Evolutionary conservation across 2,888 invertebrate genomes (phyloP).

Genomic region (Vannuccia rotundouncinata): DNA sequence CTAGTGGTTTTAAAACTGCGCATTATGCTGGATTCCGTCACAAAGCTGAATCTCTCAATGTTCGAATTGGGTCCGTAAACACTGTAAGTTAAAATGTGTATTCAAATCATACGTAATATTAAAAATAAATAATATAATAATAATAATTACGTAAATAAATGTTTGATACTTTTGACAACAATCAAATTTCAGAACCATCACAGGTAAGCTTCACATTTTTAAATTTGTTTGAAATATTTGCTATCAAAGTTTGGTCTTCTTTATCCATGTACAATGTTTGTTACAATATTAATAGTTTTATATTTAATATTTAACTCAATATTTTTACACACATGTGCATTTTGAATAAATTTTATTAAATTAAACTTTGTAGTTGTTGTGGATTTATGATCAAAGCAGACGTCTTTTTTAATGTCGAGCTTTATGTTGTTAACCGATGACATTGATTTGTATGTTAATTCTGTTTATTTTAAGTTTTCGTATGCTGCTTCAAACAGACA

Average conservation of each 20-base stretch:
- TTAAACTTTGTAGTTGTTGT: no score
- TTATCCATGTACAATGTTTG: no score
- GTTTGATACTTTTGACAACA: no score
- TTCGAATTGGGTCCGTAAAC: conserved; percentile 55
- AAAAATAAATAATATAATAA: no score
- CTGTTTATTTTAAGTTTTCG: conserved; percentile 30
- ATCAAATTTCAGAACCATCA: not conserved
- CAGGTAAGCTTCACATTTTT: not conserved
- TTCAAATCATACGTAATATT: no score
- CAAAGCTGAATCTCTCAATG: conserved; percentile 52
- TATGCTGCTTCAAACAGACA: conserved; percentile 32
- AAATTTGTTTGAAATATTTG: not conserved
- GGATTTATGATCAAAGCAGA: no score
- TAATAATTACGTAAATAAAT: no score
- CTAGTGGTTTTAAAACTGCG: conserved; percentile 55
- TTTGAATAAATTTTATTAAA: no score
- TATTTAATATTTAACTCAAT: no score
- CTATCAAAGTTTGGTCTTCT: not conserved
- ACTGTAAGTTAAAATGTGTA: conserved; percentile 46
- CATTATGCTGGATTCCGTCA: conserved; percentile 48
- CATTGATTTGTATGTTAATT: conserved; percentile 34
- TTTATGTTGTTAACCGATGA: not conserved
- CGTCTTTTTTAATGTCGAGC: no score
- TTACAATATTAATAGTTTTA: no score
- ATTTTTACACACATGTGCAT: no score